Evolutionary conservation across 2,797 vertebrate genomes (phyloP).

Genomic region (Chloroceryle amazona): DNA sequence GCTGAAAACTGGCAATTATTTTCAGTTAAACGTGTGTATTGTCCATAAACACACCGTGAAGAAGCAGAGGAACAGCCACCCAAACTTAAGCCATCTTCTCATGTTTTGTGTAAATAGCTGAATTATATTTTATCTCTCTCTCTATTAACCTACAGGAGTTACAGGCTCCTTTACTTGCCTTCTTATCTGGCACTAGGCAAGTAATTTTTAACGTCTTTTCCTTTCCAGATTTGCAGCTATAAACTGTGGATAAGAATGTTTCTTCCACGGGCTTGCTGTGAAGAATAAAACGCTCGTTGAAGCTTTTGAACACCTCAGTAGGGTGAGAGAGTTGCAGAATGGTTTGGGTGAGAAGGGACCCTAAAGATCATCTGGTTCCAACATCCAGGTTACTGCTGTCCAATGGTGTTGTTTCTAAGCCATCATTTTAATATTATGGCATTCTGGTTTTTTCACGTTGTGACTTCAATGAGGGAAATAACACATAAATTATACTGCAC

Average conservation of each 20-base stretch:
- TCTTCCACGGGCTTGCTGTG: not conserved
- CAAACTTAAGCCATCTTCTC: not conserved
- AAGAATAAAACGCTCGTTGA: not conserved
- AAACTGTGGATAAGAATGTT: not conserved
- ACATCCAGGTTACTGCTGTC: not conserved
- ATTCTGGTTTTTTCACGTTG: not conserved
- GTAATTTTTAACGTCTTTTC: not conserved
- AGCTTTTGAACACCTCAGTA: not conserved
- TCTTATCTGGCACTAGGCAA: not conserved
- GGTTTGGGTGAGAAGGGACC: not conserved
- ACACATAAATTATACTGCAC: not conserved
- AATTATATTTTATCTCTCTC: not conserved
- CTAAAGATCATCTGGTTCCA: not conserved
- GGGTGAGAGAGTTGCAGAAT: not conserved
- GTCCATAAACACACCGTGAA: not conserved
- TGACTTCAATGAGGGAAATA: not conserved
- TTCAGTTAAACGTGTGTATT: not conserved
- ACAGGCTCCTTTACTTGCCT: not conserved
- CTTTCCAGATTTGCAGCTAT: not conserved
- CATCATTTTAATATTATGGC: not conserved
- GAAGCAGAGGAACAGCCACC: not conserved
- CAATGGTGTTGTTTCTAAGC: not conserved
- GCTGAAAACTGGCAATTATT: conserved; percentile 26
- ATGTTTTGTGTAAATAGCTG: conserved; percentile 3
- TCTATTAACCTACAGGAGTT: not conserved